A percentile compares a stretch with the other conserved stretches of the same genome.
These are phyloP conservation scores for Psammodynastes pulverulentus DNA, from an alignment of 2,113 vertebrate species.

Conservation along the genomic window DNA sequence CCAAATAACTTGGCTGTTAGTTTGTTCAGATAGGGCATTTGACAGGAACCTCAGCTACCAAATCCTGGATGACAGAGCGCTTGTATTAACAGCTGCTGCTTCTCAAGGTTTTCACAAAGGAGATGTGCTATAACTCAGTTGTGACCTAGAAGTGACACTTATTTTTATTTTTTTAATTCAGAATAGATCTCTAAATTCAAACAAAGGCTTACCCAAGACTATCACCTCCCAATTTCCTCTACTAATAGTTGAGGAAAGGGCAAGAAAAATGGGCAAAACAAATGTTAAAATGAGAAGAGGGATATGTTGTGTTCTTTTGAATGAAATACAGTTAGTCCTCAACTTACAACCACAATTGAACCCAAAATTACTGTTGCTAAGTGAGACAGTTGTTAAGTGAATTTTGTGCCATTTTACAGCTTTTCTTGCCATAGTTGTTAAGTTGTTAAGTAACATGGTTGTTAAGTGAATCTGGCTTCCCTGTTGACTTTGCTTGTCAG, in stretches of 20 bases:
- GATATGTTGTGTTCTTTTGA: background rate
- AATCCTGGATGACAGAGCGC: background rate
- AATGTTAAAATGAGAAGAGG: background rate
- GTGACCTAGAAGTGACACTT: background rate
- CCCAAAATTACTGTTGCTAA: background rate
- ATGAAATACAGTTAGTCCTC: background rate
- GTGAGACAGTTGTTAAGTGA: background rate
- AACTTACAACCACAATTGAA: background rate
- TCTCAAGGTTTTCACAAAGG: background rate
- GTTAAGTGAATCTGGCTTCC: background rate
- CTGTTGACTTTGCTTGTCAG: background rate
- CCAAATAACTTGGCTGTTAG: background rate
- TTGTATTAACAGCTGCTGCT: background rate
- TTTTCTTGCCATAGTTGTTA: background rate
- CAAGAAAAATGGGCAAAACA: background rate
- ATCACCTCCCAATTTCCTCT: background rate
- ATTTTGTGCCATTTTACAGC: background rate
- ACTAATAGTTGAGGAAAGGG: background rate
- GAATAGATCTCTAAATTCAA: background rate
- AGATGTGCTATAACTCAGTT: background rate
- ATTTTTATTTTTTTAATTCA: background rate
- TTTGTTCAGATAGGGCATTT: background rate
- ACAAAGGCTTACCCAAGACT: background rate
- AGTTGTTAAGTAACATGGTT: background rate
- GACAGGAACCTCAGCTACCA: background rate